Conservation (phyloP, 2,888 invertebrate species). For the Eupithecia abbreviata region DNA sequence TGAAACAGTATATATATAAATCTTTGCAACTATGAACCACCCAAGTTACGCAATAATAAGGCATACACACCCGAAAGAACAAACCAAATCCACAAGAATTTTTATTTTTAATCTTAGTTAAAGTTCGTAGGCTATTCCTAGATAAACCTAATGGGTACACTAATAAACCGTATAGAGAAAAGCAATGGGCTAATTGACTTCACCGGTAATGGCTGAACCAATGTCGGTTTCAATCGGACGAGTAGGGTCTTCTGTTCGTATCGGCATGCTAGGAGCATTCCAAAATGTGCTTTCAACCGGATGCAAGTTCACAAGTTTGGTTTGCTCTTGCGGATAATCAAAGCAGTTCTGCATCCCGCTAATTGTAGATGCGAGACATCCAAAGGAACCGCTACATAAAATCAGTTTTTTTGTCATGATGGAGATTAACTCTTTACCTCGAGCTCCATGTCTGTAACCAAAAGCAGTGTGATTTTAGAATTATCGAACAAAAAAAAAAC, state of each 20-base stretch:
- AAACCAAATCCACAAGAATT: background rate
- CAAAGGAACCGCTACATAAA: background rate
- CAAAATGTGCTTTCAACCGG: background rate
- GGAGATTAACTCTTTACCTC: background rate
- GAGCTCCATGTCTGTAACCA: conserved; percentile 3
- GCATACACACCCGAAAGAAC: background rate
- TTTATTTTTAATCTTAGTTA: conserved; percentile 1
- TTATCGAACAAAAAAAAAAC: background rate
- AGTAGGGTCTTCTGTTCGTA: background rate
- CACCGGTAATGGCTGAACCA: background rate
- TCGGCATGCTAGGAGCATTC: background rate
- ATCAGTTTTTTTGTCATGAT: background rate
- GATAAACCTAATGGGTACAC: background rate
- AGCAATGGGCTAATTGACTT: background rate
- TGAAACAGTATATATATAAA: background rate
- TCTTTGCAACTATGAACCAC: background rate
- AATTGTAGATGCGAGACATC: background rate
- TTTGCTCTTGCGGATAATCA: background rate
- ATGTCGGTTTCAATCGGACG: background rate
- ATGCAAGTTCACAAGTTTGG: background rate
- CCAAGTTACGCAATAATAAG: background rate
- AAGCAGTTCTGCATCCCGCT: background rate
- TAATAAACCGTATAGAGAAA: background rate
- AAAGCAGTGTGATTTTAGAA: background rate
- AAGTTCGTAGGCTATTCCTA: background rate